A percentile compares a stretch with the other conserved stretches of the same genome.
Evolutionary conservation across 2,797 vertebrate genomes (phyloP).

Genomic region (Picus viridis): DNA sequence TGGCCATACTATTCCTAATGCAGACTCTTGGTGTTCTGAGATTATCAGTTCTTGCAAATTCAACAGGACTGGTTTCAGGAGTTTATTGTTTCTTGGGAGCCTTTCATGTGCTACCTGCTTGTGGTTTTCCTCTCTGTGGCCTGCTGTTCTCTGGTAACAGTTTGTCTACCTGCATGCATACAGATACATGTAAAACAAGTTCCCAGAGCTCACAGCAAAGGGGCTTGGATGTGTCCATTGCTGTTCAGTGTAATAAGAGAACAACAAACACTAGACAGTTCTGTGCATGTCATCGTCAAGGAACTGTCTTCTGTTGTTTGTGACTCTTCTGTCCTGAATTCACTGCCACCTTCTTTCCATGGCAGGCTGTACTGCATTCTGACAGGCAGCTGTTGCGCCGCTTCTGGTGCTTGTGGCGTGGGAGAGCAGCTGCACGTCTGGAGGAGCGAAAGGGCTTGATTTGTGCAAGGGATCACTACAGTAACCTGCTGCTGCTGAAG

Average conservation of each 20-base stretch:
- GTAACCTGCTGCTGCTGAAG: slow-evolving; percentile 24
- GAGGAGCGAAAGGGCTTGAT: slow-evolving; percentile 65
- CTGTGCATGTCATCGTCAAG: neutral
- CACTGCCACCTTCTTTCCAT: neutral
- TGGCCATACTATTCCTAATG: too few species aligned
- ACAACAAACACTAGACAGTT: neutral
- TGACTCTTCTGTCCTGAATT: neutral
- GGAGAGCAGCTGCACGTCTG: slow-evolving; percentile 34
- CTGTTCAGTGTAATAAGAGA: neutral
- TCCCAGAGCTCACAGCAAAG: neutral
- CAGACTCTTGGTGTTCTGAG: neutral
- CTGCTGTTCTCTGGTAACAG: neutral
- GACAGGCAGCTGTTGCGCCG: slow-evolving; percentile 67
- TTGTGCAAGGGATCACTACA: slow-evolving; percentile 68
- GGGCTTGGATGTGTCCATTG: neutral
- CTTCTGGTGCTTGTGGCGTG: slow-evolving; percentile 83
- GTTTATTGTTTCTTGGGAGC: neutral
- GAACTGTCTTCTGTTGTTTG: neutral
- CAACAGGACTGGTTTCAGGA: neutral
- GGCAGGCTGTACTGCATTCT: slow-evolving; percentile 85
- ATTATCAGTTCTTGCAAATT: neutral
- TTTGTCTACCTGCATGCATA: neutral
- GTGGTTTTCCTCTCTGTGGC: neutral
- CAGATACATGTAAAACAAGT: accelerated
- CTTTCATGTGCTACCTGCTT: neutral